Conservation (phyloP, 2,113 vertebrate species). For the Sphyrna mokarran region DNA sequence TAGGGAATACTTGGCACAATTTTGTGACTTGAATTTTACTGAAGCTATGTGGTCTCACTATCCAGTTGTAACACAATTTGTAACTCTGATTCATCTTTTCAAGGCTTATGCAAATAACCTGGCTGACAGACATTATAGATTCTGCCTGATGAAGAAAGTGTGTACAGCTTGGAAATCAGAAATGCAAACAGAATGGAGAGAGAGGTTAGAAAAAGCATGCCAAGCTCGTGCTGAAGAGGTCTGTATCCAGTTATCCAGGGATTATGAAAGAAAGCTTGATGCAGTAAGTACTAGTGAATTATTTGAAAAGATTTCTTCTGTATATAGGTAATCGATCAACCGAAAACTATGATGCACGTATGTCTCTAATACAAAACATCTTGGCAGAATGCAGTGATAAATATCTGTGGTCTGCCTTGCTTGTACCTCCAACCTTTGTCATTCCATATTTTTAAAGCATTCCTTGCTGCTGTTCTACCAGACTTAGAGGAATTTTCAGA, state of each 20-base stretch:
- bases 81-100: constrained; percentile 36
- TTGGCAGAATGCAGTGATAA: neutral
- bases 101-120: constrained; percentile 64
- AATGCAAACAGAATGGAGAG: constrained; percentile 70
- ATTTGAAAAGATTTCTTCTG: neutral
- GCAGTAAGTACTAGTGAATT: constrained; percentile 59
- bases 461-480: neutral
- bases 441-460: neutral
- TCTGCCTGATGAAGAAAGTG: constrained; percentile 73
- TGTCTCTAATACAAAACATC: neutral
- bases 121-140: constrained; percentile 69
- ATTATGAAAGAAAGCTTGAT: constrained; percentile 73
- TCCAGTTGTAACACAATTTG: constrained; percentile 7
- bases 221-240: constrained; percentile 78
- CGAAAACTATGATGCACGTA: neutral
- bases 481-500: neutral
- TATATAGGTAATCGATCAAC: neutral
- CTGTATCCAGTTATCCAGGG: constrained; percentile 71
- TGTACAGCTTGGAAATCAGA: constrained; percentile 74
- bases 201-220: constrained; percentile 73
- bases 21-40: constrained; percentile 7
- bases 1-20: neutral
- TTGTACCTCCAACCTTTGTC: neutral
- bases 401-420: no score
- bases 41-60: neutral